A percentile compares a stretch with the other conserved stretches of the same genome.
These are phyloP conservation scores for Leptopilina boulardi DNA, from an alignment of 1,140 invertebrate genomes.

Conservation along the genomic window DNA sequence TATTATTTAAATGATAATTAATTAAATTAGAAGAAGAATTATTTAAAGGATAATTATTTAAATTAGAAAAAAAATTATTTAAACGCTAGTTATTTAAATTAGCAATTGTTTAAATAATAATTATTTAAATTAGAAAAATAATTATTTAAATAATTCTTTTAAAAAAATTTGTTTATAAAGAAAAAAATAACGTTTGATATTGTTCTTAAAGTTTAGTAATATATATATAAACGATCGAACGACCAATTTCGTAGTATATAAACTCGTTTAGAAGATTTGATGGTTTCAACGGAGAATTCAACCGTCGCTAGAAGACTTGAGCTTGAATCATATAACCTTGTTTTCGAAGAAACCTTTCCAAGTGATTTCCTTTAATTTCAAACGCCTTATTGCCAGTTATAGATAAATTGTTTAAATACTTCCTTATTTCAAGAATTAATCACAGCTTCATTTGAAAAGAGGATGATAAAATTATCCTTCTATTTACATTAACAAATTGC, in stretches of 20 bases:
- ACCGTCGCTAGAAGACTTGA: neutral
- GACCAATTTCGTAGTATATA: slow-evolving; percentile 41
- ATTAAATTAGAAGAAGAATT: too few relatives aligned
- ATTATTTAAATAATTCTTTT: too few relatives aligned
- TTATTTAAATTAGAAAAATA: too few relatives aligned
- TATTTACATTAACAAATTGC: neutral
- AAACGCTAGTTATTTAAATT: too few relatives aligned
- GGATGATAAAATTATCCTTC: neutral
- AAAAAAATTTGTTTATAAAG: too few relatives aligned
- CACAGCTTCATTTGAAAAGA: neutral
- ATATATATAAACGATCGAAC: slow-evolving; percentile 36
- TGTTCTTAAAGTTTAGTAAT: too few relatives aligned
- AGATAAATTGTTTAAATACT: neutral
- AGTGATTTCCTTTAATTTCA: slow-evolving; percentile 8
- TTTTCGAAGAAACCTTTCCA: slow-evolving; percentile 25
- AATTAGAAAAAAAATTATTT: too few relatives aligned
- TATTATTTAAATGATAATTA: too few relatives aligned
- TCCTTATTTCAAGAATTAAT: neutral
- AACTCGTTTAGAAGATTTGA: slow-evolving; percentile 47
- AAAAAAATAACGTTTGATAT: neutral
- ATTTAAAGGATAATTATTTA: too few relatives aligned
- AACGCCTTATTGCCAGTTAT: neutral
- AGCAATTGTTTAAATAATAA: too few relatives aligned
- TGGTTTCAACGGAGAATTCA: slow-evolving; percentile 42
- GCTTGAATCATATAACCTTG: slow-evolving; percentile 21